Evolutionary conservation across 1,140 invertebrate species (phyloP), one percentile per base, ranked within the genome.

Genomic region (Papilio helenus): DNA sequence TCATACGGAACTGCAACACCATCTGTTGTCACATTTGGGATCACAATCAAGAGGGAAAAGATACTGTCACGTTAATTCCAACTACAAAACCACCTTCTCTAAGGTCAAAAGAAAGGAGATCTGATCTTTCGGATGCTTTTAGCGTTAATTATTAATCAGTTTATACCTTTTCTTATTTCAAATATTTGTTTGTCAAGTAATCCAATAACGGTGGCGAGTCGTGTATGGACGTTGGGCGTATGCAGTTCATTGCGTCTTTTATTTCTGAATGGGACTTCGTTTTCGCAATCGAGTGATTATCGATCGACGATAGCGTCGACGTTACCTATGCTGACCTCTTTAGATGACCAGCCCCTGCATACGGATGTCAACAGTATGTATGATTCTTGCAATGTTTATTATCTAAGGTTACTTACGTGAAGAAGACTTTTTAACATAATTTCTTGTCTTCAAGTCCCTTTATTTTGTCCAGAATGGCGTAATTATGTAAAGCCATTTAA

Each of bases 201-300:
- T 78, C 91, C 90, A 9, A 87, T 93, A 86, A 83, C 87, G 42
- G 90, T 93, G 49, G 85, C 88, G 0, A 89, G 83, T 79, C 88
- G 91, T 3, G 82, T 94, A 0, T 94, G 93, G 93, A 93, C 89
- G 0, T 78, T 94, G 58, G 90, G 90, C 0, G 89, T 94, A 8
- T 94, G 93, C 79, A 83, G 86, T 58, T 85, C 89, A 0, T 82
- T 94, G 0, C 88, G 93, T 23, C 82, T 83, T 2, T 79, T 94
- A 7, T 91, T 85, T 23, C 79, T 94, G 42, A 81, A 72, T 7
- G 91, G 92, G 2, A 88, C 90, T 12, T 89, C 89, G 1, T 80
- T 88, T 26, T 80, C 90, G 1, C 86, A 90, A 39, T 65, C 80
- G 10, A 42, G 78, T 14, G 79, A 90, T 20, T 94, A 93, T 71